A percentile compares a stretch with the other conserved stretches of the same genome.
Conservation (phyloP, 1,140 invertebrate species). For the Dendrolimus punctatus region DNA sequence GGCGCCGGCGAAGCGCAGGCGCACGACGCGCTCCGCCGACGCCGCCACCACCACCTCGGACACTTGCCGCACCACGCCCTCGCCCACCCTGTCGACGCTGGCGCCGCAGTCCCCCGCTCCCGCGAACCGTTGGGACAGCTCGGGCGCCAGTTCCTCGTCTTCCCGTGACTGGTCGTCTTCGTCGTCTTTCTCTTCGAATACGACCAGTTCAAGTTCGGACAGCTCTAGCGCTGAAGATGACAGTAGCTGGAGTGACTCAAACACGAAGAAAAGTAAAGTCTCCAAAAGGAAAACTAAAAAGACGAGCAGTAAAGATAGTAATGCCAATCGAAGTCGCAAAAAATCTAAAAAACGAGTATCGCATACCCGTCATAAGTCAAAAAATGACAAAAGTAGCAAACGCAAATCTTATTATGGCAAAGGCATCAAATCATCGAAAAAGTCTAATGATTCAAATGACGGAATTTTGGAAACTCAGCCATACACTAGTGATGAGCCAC, state of each 20-base stretch:
- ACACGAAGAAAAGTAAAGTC: background rate
- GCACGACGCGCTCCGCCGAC: slow-evolving; percentile 7
- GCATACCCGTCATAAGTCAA: background rate
- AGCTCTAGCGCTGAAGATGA: no score
- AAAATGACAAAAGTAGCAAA: slow-evolving; percentile 28
- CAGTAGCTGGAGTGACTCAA: background rate
- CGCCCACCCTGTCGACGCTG: background rate
- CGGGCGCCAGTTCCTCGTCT: background rate
- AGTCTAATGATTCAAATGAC: background rate
- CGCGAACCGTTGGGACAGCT: background rate
- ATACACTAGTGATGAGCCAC: no score
- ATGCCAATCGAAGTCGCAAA: slow-evolving; percentile 14
- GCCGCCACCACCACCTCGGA: slow-evolving; percentile 9
- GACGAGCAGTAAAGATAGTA: slow-evolving; percentile 11
- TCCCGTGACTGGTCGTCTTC: slow-evolving; percentile 6
- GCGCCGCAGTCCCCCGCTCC: background rate
- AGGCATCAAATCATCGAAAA: slow-evolving; percentile 47
- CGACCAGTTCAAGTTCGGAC: background rate
- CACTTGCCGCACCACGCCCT: slow-evolving; percentile 6
- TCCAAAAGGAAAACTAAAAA: slow-evolving; percentile 8
- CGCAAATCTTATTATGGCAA: slow-evolving; percentile 45
- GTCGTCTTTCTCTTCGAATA: background rate
- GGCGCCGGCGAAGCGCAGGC: slow-evolving; percentile 12
- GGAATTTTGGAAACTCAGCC: no score
- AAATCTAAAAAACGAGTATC: slow-evolving; percentile 11